These are phyloP conservation scores for Micromys minutus DNA, from an alignment of 2,113 vertebrate species.

Conservation along the genomic window DNA sequence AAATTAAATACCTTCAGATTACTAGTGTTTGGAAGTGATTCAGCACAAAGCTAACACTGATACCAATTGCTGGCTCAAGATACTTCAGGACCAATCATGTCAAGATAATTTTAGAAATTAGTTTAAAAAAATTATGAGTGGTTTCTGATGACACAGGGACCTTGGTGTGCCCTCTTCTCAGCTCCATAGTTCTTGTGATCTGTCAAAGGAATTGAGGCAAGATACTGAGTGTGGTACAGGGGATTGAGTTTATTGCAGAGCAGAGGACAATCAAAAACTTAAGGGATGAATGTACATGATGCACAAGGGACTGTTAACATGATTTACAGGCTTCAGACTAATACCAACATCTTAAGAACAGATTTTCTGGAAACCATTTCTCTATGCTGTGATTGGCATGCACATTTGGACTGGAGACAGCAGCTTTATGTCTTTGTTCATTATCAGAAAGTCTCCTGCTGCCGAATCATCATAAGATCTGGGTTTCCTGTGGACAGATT, in stretches of 20 bases:
- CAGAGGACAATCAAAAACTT: background rate
- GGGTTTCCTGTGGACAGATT: background rate
- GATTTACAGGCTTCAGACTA: background rate
- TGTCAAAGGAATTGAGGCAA: background rate
- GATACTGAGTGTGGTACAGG: background rate
- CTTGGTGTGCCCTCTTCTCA: background rate
- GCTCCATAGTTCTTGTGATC: background rate
- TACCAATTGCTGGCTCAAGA: background rate
- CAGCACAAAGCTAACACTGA: slow-evolving; percentile 18
- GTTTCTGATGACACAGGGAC: background rate
- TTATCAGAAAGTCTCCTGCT: background rate
- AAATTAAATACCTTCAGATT: slow-evolving; percentile 16
- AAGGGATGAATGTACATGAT: background rate
- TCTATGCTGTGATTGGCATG: background rate
- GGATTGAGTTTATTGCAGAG: background rate
- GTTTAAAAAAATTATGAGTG: background rate
- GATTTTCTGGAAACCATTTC: background rate
- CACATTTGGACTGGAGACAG: background rate
- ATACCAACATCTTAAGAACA: background rate
- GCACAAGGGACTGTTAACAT: background rate
- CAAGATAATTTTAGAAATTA: background rate
- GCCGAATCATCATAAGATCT: background rate
- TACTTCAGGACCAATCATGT: background rate
- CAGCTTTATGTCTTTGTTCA: background rate
- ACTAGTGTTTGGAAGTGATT: slow-evolving; percentile 23